These are phyloP conservation scores for Silvanus unidentatus DNA, from an alignment of 2,888 invertebrate species.

Conservation along the genomic window DNA sequence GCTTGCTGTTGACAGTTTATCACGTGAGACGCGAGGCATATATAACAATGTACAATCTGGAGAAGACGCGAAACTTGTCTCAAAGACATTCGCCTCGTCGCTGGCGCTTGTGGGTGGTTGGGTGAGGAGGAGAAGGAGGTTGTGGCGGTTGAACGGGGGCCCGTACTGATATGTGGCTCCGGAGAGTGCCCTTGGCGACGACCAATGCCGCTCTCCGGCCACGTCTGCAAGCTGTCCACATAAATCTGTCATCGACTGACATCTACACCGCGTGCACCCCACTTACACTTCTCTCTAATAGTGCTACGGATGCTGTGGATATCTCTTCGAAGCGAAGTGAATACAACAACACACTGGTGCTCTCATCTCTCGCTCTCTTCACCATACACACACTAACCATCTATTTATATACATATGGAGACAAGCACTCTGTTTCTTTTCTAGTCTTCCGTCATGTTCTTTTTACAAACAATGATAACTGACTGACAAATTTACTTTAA, in stretches of 20 bases:
- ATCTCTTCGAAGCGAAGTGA: neutral
- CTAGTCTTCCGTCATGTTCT: slow-evolving; percentile 22
- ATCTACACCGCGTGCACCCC: slow-evolving; percentile 31
- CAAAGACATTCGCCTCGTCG: neutral
- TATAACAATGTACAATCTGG: slow-evolving; percentile 42
- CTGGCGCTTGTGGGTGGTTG: neutral
- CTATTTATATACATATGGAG: slow-evolving; percentile 28
- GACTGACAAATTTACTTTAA: slow-evolving; percentile 27
- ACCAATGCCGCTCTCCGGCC: slow-evolving; percentile 37
- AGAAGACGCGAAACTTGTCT: slow-evolving; percentile 34
- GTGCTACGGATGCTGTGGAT: slow-evolving; percentile 10
- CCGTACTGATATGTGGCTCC: slow-evolving; percentile 5
- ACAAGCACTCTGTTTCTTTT: slow-evolving; percentile 25
- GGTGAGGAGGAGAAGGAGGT: neutral
- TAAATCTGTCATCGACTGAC: slow-evolving; percentile 47
- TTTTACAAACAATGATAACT: slow-evolving; percentile 21
- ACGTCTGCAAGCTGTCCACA: slow-evolving; percentile 48
- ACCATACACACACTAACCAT: neutral
- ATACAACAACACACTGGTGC: too few species aligned
- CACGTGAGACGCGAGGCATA: slow-evolving; percentile 44
- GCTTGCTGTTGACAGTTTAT: slow-evolving; percentile 45
- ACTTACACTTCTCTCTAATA: slow-evolving; percentile 16
- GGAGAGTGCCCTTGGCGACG: slow-evolving; percentile 13
- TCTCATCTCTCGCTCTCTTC: too few species aligned
- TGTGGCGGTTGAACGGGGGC: slow-evolving; percentile 2